Evolutionary conservation across 64 coral and sea anemone species (phyloP).

Genomic region (Trachythela sp.): DNA sequence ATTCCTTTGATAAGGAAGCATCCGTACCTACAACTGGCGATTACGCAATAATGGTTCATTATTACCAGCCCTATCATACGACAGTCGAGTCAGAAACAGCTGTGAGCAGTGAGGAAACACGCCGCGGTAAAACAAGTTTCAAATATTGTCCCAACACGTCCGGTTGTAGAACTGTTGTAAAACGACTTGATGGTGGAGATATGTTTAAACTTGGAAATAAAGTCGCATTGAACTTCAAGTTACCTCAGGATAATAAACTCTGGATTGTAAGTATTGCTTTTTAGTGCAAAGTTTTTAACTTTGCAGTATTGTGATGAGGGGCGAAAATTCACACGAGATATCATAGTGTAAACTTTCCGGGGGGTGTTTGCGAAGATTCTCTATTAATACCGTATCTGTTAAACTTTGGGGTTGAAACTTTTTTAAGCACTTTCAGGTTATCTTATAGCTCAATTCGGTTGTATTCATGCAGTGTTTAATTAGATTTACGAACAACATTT

Average conservation of each 20-base stretch:
- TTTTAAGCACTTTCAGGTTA: too few species aligned
- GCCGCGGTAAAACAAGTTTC: conserved; percentile 53
- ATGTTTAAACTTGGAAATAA: conserved; percentile 65
- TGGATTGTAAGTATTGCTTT: conserved; percentile 82
- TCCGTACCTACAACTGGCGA: conserved; percentile 45
- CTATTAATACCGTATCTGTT: too few species aligned
- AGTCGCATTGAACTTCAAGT: conserved; percentile 46
- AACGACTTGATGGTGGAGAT: conserved; percentile 30
- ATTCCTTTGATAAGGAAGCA: not conserved
- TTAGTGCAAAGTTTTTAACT: too few species aligned
- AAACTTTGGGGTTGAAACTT: too few species aligned
- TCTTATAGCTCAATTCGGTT: too few species aligned
- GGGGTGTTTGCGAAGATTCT: too few species aligned
- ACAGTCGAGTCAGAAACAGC: conserved; percentile 50
- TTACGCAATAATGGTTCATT: conserved; percentile 79
- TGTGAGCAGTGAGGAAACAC: conserved; percentile 55
- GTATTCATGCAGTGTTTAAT: too few species aligned
- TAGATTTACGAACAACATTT: too few species aligned
- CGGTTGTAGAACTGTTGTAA: conserved; percentile 67
- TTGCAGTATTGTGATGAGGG: too few species aligned
- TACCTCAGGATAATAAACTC: conserved; percentile 57
- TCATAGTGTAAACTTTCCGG: too few species aligned
- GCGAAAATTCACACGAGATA: too few species aligned
- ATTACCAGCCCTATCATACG: conserved; percentile 81
- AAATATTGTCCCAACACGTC: conserved; percentile 82